These are phyloP conservation scores for Parotocinclus haroldoi DNA, from an alignment of 2,797 vertebrate genomes.

Conservation along the genomic window DNA sequence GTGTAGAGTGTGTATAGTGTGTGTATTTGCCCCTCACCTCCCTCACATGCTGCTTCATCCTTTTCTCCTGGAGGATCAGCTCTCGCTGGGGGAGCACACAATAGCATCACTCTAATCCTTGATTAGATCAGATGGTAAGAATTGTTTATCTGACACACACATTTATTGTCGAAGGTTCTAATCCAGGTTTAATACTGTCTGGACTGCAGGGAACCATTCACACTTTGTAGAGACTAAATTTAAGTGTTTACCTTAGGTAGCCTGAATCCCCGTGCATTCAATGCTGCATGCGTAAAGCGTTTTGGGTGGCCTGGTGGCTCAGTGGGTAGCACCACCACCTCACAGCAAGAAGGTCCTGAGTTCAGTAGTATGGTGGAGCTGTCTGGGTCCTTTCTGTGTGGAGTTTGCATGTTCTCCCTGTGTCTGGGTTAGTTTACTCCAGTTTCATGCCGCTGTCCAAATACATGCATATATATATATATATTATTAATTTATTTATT, in stretches of 20 bases:
- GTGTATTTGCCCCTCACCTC: background rate
- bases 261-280: background rate
- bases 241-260: slow-evolving; percentile 10
- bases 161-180: slow-evolving; percentile 30
- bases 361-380: no score
- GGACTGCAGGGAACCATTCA: background rate
- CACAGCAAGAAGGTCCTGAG: no score
- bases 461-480: no score
- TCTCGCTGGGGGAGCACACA: slow-evolving; percentile 15
- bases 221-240: slow-evolving; percentile 8
- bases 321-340: no score
- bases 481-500: no score
- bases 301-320: no score
- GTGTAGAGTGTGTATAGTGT: background rate
- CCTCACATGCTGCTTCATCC: slow-evolving; percentile 18
- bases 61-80: slow-evolving; percentile 15
- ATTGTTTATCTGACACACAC: slow-evolving; percentile 38
- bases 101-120: slow-evolving; percentile 42
- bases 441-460: no score
- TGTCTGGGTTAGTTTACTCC: no score
- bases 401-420: no score
- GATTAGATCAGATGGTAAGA: slow-evolving; percentile 38
- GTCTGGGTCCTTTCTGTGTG: no score
- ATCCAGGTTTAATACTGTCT: slow-evolving; percentile 29
- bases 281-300: background rate